Percentiles rank a stretch among this genome's conserved stretches.
Evolutionary conservation across 2,888 invertebrate species (phyloP).

Genomic region (Drosophila mimica): DNA sequence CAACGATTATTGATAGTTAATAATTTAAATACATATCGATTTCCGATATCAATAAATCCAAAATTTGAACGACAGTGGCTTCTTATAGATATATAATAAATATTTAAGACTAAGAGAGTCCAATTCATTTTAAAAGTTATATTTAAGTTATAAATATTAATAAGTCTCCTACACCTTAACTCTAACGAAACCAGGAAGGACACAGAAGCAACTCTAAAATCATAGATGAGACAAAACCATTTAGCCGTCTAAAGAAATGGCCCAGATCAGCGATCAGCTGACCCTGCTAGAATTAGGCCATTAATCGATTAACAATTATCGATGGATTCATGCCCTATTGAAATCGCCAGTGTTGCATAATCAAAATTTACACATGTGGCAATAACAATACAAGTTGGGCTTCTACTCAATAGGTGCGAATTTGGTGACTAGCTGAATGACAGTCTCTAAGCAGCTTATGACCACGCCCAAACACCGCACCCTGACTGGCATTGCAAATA

Average conservation of each 20-base stretch:
- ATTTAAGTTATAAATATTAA: too few relatives aligned
- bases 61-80: neutral
- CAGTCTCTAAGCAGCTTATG: slow-evolving; percentile 12
- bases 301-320: neutral
- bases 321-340: neutral
- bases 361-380: neutral
- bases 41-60: too few relatives aligned
- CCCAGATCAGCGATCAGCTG: neutral
- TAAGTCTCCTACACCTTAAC: neutral
- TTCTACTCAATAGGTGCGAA: neutral
- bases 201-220: neutral
- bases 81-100: neutral
- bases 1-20: neutral
- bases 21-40: neutral
- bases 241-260: neutral
- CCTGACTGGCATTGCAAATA: slow-evolving; percentile 20
- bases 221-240: too few relatives aligned
- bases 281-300: neutral
- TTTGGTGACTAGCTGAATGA: slow-evolving; percentile 19
- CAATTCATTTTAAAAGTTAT: neutral
- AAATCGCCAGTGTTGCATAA: neutral
- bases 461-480: slow-evolving; percentile 15
- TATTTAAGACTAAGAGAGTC: neutral
- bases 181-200: neutral
- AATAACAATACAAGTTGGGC: neutral